phyloP scores from a whole-genome alignment of 2,888 invertebrate genomes.

The Sarcophaga subvicina region DNA sequence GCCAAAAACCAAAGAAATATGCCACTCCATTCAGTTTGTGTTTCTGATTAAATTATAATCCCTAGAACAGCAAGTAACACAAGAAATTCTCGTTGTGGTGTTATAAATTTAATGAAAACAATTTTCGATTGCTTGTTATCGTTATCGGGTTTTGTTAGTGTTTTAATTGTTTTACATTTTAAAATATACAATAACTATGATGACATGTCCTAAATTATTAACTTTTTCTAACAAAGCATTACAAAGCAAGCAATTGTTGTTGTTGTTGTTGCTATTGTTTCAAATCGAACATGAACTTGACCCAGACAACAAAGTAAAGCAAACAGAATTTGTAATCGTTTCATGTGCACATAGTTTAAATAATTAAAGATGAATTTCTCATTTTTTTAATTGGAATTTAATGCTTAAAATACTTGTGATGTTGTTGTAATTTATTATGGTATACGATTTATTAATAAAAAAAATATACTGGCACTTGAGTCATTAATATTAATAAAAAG shows the following conservation, averaged over 20 bases:
- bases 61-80: neutral
- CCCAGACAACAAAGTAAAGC: neutral
- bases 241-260: no score
- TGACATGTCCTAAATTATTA: conserved; percentile 10
- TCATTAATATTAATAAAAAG: neutral
- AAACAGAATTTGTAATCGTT: no score
- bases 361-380: neutral
- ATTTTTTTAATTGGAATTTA: neutral
- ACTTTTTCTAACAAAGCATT: neutral
- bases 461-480: neutral
- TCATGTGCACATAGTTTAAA: no score
- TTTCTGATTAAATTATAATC: neutral
- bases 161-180: neutral
- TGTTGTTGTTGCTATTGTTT: neutral
- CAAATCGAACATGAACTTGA: conserved; percentile 36
- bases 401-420: neutral
- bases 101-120: neutral
- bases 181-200: neutral
- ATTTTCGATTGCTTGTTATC: neutral
- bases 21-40: neutral
- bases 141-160: neutral
- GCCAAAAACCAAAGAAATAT: neutral
- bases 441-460: no score
- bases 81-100: neutral
- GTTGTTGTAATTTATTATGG: neutral